A percentile compares a stretch with the other conserved stretches of the same genome.
Evolutionary conservation across 2,113 vertebrate species (phyloP).

Genomic region (Arothron firmamentum): DNA sequence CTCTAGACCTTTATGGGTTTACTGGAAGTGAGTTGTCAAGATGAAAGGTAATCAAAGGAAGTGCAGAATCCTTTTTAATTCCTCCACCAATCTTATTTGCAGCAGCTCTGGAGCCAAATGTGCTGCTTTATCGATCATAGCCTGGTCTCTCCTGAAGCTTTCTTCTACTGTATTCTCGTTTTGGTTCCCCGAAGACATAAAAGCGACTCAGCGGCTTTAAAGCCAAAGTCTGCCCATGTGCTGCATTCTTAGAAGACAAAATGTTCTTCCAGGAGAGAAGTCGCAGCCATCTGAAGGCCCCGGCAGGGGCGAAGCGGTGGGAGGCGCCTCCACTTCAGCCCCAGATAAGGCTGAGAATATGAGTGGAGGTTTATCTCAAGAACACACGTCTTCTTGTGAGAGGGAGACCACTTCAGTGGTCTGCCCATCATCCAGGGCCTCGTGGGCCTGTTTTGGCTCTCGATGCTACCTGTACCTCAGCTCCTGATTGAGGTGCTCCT

Average conservation of each 20-base stretch:
- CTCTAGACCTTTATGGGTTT: too few species aligned
- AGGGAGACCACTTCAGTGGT: neutral
- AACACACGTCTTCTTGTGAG: constrained; percentile 18
- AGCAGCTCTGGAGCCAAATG: neutral
- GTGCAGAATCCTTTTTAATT: too few species aligned
- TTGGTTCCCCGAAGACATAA: neutral
- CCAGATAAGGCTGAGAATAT: constrained; percentile 49
- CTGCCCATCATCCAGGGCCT: neutral
- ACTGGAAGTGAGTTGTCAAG: neutral
- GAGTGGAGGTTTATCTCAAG: constrained; percentile 59
- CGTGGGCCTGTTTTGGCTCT: too few species aligned
- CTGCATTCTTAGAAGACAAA: neutral
- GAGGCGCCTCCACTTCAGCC: constrained; percentile 23
- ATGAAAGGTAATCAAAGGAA: neutral
- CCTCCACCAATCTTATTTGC: too few species aligned
- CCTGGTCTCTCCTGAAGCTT: neutral
- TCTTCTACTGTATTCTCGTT: neutral
- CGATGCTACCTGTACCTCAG: too few species aligned
- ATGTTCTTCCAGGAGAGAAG: neutral
- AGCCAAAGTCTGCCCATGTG: neutral
- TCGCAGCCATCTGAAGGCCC: neutral
- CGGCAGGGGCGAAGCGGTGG: constrained; percentile 5
- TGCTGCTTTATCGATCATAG: neutral
- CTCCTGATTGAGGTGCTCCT: too few species aligned
- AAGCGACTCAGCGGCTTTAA: neutral